Conservation (phyloP, 2,113 vertebrate genomes). For the Ceratotherium simum region DNA sequence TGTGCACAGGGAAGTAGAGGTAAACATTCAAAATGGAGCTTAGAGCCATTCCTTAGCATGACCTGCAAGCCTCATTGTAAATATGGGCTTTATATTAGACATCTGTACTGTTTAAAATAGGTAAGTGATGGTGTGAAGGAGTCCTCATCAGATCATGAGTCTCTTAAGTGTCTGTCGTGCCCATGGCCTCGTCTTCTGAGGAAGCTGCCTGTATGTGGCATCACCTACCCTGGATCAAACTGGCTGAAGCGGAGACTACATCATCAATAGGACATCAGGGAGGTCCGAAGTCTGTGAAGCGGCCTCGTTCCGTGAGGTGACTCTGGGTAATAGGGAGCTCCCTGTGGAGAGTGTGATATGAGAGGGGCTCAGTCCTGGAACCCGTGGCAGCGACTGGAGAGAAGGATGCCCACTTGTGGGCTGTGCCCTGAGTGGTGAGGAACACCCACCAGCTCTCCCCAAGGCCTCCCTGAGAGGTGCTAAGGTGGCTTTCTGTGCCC, state of each 20-base stretch:
- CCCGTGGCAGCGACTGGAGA: neutral
- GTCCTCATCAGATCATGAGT: neutral
- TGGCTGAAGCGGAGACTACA: neutral
- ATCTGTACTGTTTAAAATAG: neutral
- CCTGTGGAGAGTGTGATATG: neutral
- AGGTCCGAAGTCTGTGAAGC: accelerated
- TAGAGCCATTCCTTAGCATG: neutral
- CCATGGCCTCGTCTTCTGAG: neutral
- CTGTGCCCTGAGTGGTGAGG: neutral
- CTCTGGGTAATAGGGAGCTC: neutral
- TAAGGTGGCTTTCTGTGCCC: neutral
- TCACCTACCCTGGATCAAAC: too few relatives aligned
- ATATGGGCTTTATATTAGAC: too few relatives aligned
- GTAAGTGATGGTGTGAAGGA: neutral
- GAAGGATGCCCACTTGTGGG: neutral
- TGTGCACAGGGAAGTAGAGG: too few relatives aligned
- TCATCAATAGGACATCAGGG: neutral
- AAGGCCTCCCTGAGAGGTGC: neutral
- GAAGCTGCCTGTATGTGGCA: neutral
- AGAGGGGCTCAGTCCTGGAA: neutral
- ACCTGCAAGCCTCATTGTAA: neutral
- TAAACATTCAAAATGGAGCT: neutral
- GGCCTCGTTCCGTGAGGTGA: neutral
- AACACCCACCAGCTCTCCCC: neutral
- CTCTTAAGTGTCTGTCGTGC: neutral